These are phyloP conservation scores for Geopemphigus sp. DNA, from an alignment of 1,140 invertebrate species.

Conservation along the genomic window DNA sequence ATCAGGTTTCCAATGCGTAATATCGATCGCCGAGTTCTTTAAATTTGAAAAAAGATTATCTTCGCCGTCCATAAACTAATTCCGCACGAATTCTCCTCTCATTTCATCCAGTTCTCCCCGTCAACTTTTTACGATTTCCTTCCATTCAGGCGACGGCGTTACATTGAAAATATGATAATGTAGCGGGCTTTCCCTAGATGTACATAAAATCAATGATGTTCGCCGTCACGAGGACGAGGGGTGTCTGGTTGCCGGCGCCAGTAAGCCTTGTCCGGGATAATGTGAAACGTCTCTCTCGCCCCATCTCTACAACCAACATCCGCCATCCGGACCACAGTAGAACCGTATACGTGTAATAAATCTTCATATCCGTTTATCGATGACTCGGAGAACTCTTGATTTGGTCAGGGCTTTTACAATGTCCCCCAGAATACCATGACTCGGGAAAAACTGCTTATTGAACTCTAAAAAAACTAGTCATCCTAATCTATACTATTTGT, in stretches of 20 bases:
- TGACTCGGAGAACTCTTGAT: conserved; percentile 17
- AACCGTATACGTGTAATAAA: conserved; percentile 10
- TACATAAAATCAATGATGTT: conserved; percentile 46
- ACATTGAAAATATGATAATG: conserved; percentile 45
- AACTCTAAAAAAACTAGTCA: background rate
- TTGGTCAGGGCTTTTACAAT: conserved; percentile 27
- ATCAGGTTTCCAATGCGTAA: background rate
- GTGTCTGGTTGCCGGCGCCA: conserved; percentile 46
- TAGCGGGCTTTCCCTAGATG: conserved; percentile 9
- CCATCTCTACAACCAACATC: conserved; percentile 11
- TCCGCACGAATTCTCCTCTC: conserved; percentile 4
- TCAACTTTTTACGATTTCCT: conserved; percentile 9
- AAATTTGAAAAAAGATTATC: background rate
- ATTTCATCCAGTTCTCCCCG: conserved; percentile 1
- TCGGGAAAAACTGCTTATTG: background rate
- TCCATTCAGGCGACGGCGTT: background rate
- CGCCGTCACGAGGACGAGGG: conserved; percentile 23
- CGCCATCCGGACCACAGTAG: conserved; percentile 13
- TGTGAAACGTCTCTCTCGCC: conserved; percentile 26
- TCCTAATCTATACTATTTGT: background rate
- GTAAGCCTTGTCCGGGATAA: conserved; percentile 34
- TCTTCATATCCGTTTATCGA: conserved; percentile 33
- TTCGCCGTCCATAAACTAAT: background rate
- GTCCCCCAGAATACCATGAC: background rate
- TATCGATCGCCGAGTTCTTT: background rate